phyloP scores from a whole-genome alignment of 2,797 vertebrate genomes.

The Cuculus canorus region DNA sequence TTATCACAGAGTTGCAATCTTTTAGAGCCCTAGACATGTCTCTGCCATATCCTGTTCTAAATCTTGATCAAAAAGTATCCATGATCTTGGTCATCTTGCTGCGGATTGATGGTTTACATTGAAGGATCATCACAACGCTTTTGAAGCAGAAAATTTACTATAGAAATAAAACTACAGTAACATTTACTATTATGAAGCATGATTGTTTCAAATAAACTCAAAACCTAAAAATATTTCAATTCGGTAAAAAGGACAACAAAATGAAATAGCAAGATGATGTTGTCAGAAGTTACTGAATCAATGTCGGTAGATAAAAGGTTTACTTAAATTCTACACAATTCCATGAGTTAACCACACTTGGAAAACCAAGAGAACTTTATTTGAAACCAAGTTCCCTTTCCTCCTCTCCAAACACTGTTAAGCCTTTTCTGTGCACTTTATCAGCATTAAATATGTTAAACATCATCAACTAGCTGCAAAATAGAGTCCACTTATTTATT shows the following conservation, averaged over 20 bases:
- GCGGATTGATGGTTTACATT: background rate
- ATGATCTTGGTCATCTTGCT: background rate
- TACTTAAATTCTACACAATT: background rate
- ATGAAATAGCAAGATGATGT: background rate
- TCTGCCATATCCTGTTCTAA: background rate
- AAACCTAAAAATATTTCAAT: background rate
- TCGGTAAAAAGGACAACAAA: background rate
- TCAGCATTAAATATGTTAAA: conserved; percentile 3
- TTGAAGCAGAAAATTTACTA: background rate
- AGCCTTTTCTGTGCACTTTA: background rate
- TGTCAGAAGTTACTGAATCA: background rate
- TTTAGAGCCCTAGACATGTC: background rate
- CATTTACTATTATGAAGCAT: background rate
- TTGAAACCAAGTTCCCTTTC: background rate
- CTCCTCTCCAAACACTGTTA: background rate
- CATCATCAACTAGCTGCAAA: background rate
- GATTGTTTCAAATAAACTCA: background rate
- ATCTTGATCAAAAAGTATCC: background rate
- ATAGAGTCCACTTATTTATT: background rate
- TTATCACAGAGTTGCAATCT: background rate
- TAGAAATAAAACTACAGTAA: background rate
- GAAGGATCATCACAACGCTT: background rate
- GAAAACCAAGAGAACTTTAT: background rate
- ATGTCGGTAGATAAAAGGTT: background rate
- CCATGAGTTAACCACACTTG: background rate